phyloP scores from a whole-genome alignment of 2,888 invertebrate genomes.

The Argynnis bischoffii region DNA sequence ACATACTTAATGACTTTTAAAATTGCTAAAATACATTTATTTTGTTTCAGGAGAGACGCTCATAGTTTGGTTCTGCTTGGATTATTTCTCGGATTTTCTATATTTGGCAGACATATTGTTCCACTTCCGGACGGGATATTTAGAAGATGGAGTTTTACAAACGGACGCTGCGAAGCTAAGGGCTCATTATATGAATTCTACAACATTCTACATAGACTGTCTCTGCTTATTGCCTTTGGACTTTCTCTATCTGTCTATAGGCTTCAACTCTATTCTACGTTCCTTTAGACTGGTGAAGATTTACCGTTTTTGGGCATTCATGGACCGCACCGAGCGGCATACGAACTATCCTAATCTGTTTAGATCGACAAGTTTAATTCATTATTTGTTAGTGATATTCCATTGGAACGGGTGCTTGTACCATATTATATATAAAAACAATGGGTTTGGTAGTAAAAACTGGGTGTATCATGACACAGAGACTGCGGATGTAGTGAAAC shows the following conservation, averaged over 20 bases:
- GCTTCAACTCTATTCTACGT: slow-evolving; percentile 97
- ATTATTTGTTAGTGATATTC: slow-evolving; percentile 98
- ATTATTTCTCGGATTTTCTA: slow-evolving; percentile 97
- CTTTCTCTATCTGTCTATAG: slow-evolving; percentile 98
- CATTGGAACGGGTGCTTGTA: slow-evolving; percentile 99
- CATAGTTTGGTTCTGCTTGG: slow-evolving; percentile 97
- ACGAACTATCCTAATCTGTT: slow-evolving; percentile 99
- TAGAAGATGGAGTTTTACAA: slow-evolving; percentile 98
- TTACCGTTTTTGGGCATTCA: slow-evolving; percentile 98
- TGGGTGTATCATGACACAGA: slow-evolving; percentile 95
- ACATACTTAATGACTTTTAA: background rate
- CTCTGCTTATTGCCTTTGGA: slow-evolving; percentile 98
- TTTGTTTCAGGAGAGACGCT: slow-evolving; percentile 87
- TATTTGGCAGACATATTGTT: slow-evolving; percentile 98
- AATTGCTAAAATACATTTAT: background rate
- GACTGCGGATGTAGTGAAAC: slow-evolving; percentile 94
- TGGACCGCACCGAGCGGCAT: slow-evolving; percentile 98
- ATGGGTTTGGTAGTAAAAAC: slow-evolving; percentile 96
- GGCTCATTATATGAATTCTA: slow-evolving; percentile 98
- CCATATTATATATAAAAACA: slow-evolving; percentile 97
- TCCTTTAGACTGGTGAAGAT: slow-evolving; percentile 98
- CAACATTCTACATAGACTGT: slow-evolving; percentile 99
- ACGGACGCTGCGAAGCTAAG: slow-evolving; percentile 96
- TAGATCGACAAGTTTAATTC: slow-evolving; percentile 94
- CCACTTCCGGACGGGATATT: slow-evolving; percentile 98